These are phyloP conservation scores for Melipona quadrifasciata DNA, from an alignment of 1,140 invertebrate species.

Conservation along the genomic window DNA sequence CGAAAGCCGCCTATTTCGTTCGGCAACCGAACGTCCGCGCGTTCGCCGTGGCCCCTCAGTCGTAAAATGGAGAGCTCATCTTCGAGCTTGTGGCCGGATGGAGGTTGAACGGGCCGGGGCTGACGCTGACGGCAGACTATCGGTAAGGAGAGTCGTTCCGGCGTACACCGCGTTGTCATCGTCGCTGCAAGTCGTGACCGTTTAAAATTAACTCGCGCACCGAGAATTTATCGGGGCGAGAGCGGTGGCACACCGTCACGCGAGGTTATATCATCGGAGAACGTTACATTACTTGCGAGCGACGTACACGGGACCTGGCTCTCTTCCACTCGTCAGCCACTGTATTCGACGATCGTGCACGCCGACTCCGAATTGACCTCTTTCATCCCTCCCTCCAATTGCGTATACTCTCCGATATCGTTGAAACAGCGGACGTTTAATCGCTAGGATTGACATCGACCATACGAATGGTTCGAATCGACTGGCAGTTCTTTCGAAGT, in stretches of 20 bases:
- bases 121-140: not conserved
- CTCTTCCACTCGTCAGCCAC: conserved; percentile 3
- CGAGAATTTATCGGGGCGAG: conserved; percentile 50
- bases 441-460: not conserved
- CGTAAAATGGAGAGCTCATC: conserved; percentile 69
- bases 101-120: not conserved
- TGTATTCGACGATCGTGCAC: not conserved
- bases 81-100: conserved; percentile 19
- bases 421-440: not conserved
- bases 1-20: conserved; percentile 59
- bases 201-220: conserved; percentile 63
- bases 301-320: not conserved
- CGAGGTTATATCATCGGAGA: conserved; percentile 47
- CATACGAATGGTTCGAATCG: not conserved
- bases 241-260: conserved; percentile 32
- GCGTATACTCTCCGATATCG: not conserved
- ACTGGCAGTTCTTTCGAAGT: not conserved
- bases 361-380: not conserved
- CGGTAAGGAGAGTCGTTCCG: not conserved
- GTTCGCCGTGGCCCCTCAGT: conserved; percentile 5
- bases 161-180: conserved; percentile 55
- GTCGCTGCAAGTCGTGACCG: conserved; percentile 52
- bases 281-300: conserved; percentile 35
- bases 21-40: conserved; percentile 29
- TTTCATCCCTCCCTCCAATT: not conserved